Evolutionary conservation across 2,113 vertebrate species (phyloP), one percentile per base, ranked within the genome.

Genomic region (Leptodactylus fuscus): DNA sequence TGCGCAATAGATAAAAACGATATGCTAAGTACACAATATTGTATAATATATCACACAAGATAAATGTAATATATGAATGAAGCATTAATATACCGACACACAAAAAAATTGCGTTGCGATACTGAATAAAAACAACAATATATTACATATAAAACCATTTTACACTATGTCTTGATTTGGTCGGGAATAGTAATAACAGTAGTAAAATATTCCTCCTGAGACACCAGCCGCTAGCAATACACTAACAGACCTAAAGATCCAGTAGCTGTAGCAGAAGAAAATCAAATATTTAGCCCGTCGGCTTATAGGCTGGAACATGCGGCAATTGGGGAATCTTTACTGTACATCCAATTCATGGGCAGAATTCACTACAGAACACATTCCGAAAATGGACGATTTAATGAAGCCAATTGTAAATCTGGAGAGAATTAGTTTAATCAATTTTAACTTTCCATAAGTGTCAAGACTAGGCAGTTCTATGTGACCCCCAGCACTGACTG

Each of bases 391-490:
- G 15, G 27, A 75, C 3, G 71, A 5, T 29, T 48, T 46, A 46
- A 78, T 78, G 75, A 78, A 55, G 48, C 29, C 18, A 34, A 79
- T 60, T 60, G 34, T 24, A 79, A 58, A 12, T 41, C 51, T 60
- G 51, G 34, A 27, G 27, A 77, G 48, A 34, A 77, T 53, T 20
- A 77, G 16, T 34, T 51, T 77, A 77, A 77, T 77, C 74, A 60
- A 78, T 55, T 78, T 38, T 55, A 41, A 58, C 75, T 38, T 32
- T 79, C 34, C n/a, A 79, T 2, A 18, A 41, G 34, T 60, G 22
- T 58, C 76, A 60, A 36, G 15, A 12, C 10, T 41, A 13, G 20
- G 55, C 51, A 60, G 13, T 24, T 24, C 29, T 24, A 38, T 24
- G 20, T 79, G 51, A 36, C 51, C 76, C 44, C 22, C 34, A n/a